Evolutionary conservation across 2,888 invertebrate species (phyloP), one percentile per base, ranked within the genome.

Genomic region (Sinelater perroti): DNA sequence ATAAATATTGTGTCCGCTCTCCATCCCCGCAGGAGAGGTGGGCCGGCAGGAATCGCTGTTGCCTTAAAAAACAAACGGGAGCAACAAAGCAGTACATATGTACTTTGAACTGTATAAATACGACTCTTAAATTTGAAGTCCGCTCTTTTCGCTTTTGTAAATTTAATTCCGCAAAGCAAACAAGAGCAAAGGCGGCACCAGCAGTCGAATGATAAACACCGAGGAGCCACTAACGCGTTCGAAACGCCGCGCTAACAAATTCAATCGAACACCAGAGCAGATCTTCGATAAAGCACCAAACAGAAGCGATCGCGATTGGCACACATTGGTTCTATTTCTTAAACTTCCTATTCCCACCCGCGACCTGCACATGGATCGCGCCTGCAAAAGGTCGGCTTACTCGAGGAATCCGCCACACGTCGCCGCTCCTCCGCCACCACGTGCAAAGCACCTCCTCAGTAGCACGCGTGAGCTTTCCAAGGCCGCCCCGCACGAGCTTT

Each of bases 291-390:
- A 61, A 62, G 54, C 62, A 61, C 62, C 57, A 62, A 62, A 65
- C 63, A 61, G 66, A 62, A 56, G 56, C 61, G 66, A 65, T 65
- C 54, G 56, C 61, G 61, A 64, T 63, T 64, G 64, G 66, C 66
- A 63, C 60, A 60, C 59, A 61, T 62, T 53, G 61, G 54, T 62
- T 64, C 64, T 56, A 61, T 62, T 61, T 64, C 58, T 61, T 61
- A 36, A 49, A 42, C 55, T 47, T 50, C 49, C 58, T 49, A 35
- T 55, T 49, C 59, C 60, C 55, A 55, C 60, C 50, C 61, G 52
- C 56, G 42, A 55, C 40, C 49, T 50, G 36, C 53, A 42, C 47
- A 47, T 21, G 17, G 18, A 53, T 5, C 18, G 10, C 35, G 8
- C 21, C 11, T 13, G 38, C 21, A 31, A 56, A 53, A 64, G 64